phyloP scores from a whole-genome alignment of 2,797 vertebrate species.

The Chelidonichthys spinosus region DNA sequence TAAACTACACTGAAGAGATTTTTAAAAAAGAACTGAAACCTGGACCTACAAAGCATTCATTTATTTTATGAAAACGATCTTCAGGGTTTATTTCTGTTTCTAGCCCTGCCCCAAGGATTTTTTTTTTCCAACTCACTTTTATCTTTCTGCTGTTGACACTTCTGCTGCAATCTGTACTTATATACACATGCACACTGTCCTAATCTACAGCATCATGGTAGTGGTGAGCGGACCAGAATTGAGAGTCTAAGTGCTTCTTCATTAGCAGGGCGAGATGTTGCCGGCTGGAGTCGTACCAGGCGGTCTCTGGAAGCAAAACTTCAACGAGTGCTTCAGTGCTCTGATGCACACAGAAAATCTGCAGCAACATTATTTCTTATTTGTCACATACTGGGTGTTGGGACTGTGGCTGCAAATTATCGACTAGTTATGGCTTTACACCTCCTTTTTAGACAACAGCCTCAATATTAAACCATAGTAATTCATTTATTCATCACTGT shows the following conservation, averaged over 20 bases:
- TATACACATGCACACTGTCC: constrained; percentile 2
- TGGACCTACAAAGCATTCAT: background rate
- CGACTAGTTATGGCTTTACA: background rate
- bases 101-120: constrained; percentile 21
- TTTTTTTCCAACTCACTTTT: background rate
- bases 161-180: constrained; percentile 6
- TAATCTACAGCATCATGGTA: constrained; percentile 15
- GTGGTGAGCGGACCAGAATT: constrained; percentile 5
- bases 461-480: background rate
- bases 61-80: background rate
- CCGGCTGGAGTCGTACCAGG: constrained; percentile 10
- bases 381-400: constrained; percentile 9
- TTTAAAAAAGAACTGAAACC: constrained; percentile 6
- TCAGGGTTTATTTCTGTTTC: constrained; percentile 3
- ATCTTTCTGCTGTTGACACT: background rate
- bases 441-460: background rate
- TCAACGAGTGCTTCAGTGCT: constrained; percentile 25
- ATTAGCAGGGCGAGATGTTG: constrained; percentile 22
- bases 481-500: background rate
- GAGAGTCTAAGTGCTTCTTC: constrained; percentile 43
- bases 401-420: background rate
- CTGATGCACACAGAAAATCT: constrained; percentile 15
- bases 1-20: constrained; percentile 11
- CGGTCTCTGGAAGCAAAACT: constrained; percentile 8
- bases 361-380: constrained; percentile 11